Base-by-base conservation (phyloP, 2,888 invertebrate species). In the Lycaena phlaeas region DNA sequence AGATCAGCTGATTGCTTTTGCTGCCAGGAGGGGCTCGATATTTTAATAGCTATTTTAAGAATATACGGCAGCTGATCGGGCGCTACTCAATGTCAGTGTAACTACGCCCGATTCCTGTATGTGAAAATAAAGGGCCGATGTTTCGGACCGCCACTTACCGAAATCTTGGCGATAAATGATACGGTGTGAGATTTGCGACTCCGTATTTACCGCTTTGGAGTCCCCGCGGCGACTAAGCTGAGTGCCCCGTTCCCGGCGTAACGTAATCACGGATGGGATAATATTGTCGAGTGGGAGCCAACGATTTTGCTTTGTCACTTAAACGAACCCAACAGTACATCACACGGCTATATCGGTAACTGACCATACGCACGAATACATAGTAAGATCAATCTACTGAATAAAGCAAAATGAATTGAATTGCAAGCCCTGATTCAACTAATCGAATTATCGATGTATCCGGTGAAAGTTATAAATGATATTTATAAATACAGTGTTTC, bases 141-240 rank as follows among this genome's bases (percentile, higher is more conserved):
- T 40, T 39, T 41, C 17, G 36, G 9, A 40, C 27, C 18, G 30
- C 38, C 60, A 81, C 84, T 84, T 67, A 84, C 84, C 84, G 75
- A 71, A 81, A 74, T 81, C 75, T 70, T 79, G 79, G 55, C 76
- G 76, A 69, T 75, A 74, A 75, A 84, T 84, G 79, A 79, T 81
- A 73, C 73, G 79, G 63, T 70, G 70, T 64, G 73, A 70, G 71
- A 74, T 74, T 68, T 66, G 72, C 74, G 76, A 72, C 82, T 84
- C 84, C 84, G 84, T 84, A 82, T 75, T 84, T 81, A 72, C 84
- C 75, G 77, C 79, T 78, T 74, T 74, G 69, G 72, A 73, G 72
- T 74, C 79, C 79, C 76, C 71, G 74, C 77, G 65, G 56, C 78
- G 72, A 82, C 81, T 82, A 75, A 77, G 51, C 68, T 64, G 64